Percentiles rank a stretch among this genome's conserved stretches.
These are phyloP conservation scores for Aphis craccivora DNA, from an alignment of 1,140 invertebrate genomes.

Conservation along the genomic window DNA sequence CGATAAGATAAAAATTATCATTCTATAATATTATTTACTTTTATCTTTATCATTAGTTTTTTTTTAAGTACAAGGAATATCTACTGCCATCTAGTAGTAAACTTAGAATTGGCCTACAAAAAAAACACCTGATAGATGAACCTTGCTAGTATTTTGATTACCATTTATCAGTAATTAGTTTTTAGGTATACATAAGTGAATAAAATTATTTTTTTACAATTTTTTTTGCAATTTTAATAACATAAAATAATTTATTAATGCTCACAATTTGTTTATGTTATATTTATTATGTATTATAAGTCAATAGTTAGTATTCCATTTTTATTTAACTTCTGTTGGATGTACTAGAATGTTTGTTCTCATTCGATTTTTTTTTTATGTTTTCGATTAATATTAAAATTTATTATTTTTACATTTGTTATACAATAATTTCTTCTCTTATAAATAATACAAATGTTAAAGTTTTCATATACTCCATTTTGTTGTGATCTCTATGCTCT, in stretches of 20 bases:
- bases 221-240: background rate
- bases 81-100: background rate
- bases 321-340: background rate
- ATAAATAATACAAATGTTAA: background rate
- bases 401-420: background rate
- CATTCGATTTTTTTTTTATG: background rate
- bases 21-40: background rate
- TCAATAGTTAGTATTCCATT: background rate
- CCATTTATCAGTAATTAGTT: slow-evolving; percentile 37
- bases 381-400: background rate
- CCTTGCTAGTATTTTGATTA: background rate
- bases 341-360: background rate
- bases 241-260: background rate
- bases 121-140: slow-evolving; percentile 32
- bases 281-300: background rate
- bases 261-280: background rate
- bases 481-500: background rate
- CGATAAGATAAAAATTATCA: too few species aligned
- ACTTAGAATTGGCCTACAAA: background rate
- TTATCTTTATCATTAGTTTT: background rate
- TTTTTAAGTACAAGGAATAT: background rate
- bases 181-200: slow-evolving; percentile 8
- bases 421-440: background rate
- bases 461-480: background rate
- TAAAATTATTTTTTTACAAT: background rate